Evolutionary conservation across 2,888 invertebrate species (phyloP).

Genomic region (Ligdia adustata): DNA sequence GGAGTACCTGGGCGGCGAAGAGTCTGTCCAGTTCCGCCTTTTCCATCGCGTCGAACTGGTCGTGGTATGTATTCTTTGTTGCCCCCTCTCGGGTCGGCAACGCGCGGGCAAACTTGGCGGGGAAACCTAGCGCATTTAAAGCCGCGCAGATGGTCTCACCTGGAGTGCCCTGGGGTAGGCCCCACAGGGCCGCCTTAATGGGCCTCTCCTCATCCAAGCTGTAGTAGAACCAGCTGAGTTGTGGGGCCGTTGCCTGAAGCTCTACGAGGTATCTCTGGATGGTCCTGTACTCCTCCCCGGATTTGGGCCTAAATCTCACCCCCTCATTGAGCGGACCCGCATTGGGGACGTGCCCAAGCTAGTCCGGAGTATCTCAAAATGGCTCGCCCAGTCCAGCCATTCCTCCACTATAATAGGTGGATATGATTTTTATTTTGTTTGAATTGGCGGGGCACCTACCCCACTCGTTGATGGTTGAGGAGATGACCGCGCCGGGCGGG

Average conservation of each 20-base stretch:
- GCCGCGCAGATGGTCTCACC: not conserved
- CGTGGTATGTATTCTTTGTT: not conserved
- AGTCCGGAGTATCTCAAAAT: not conserved
- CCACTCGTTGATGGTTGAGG: too few relatives aligned
- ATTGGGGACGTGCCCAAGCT: not conserved
- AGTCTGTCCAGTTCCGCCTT: not conserved
- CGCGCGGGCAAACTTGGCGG: not conserved
- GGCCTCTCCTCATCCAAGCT: not conserved
- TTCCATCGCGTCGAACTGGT: not conserved
- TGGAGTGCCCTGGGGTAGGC: not conserved
- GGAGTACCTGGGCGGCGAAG: not conserved
- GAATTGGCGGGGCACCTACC: too few relatives aligned
- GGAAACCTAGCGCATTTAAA: not conserved
- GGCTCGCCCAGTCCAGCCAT: not conserved
- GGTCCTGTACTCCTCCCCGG: not conserved
- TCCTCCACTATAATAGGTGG: too few relatives aligned
- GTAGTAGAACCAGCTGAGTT: not conserved
- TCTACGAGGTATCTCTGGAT: not conserved
- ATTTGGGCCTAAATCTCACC: not conserved
- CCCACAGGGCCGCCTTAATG: not conserved
- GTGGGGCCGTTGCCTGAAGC: not conserved
- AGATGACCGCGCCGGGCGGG: too few relatives aligned
- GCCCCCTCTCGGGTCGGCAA: not conserved
- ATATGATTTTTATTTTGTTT: too few relatives aligned
- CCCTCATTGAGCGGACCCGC: not conserved